A percentile compares a stretch with the other conserved stretches of the same genome.
Evolutionary conservation across 2,888 invertebrate genomes (phyloP).

Genomic region (Cinara cedri): DNA sequence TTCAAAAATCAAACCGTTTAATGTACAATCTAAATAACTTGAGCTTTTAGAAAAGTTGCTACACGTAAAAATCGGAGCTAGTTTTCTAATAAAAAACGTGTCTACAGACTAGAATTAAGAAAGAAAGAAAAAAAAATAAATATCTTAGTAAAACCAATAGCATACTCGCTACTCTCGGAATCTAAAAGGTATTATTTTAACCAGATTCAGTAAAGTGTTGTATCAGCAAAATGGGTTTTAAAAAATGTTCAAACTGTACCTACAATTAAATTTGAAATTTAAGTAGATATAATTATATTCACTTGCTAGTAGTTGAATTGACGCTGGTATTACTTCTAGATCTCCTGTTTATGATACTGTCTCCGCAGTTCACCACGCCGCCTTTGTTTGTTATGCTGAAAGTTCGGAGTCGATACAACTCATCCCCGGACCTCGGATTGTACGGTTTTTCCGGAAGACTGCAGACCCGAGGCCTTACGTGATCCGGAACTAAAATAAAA

Average conservation of each 20-base stretch:
- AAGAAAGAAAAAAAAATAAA: too few species aligned
- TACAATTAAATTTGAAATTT: background rate
- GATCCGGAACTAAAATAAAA: slow-evolving; percentile 75
- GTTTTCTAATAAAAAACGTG: too few species aligned
- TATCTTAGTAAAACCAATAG: too few species aligned
- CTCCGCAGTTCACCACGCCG: slow-evolving; percentile 86
- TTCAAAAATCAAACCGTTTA: too few species aligned
- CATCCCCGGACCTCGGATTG: slow-evolving; percentile 82
- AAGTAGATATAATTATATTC: slow-evolving; percentile 61
- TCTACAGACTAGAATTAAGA: too few species aligned
- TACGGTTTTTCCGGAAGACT: slow-evolving; percentile 85
- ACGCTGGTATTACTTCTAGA: slow-evolving; percentile 88
- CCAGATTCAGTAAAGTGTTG: too few species aligned
- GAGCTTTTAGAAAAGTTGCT: too few species aligned
- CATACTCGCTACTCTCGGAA: too few species aligned
- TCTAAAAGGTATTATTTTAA: too few species aligned
- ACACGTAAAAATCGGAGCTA: too few species aligned
- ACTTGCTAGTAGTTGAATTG: slow-evolving; percentile 84
- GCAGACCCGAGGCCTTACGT: slow-evolving; percentile 81
- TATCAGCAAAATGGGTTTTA: too few species aligned
- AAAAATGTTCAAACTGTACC: background rate
- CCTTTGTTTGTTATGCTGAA: slow-evolving; percentile 89
- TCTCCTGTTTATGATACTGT: slow-evolving; percentile 83
- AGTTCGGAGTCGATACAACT: slow-evolving; percentile 81
- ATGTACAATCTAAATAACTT: too few species aligned